Evolutionary conservation across 2,888 invertebrate species (phyloP), one percentile per base, ranked within the genome.

Genomic region (Perizoma affinitatum): DNA sequence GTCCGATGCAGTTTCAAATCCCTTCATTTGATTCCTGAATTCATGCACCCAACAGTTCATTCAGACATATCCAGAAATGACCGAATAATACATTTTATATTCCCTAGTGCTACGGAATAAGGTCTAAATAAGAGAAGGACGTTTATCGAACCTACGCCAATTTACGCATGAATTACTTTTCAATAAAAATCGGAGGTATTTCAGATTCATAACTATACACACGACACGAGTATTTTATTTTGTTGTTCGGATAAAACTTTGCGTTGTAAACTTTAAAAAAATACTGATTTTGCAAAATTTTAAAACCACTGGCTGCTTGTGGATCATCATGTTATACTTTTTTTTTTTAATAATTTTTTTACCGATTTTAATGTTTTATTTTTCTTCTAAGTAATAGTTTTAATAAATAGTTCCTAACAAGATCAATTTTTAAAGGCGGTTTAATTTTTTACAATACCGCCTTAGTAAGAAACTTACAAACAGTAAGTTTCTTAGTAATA

Each of bases 91-190:
- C 0, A 54, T 44, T 10, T n/a, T 9, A 9, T 47, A 46, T 4
- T 6, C 40, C 50, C 42, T 62, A 58, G 44, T 22, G 5, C 56
- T 47, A 54, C 9, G 43, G 9, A 3, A 41, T 48, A 63, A 53
- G 54, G 59, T 54, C 67, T 70, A 72, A 68, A 71, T 73, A 48
- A 47, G 54, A 53, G 49, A 11, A n/a, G 5, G 5, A 5, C n/a
- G 38, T 44, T 75, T 71, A 71, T 76, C 73, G 71, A 75, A 77
- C 82, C 80, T 78, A 70, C 74, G 78, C 80, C 80, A 81, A 81
- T 78, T 78, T 72, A 74, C 78, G 74, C 79, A 74, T 76, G 78
- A 74, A 73, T 78, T 76, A 71, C 67, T 76, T 76, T 78, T 73
- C 74, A 79, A 79, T 81, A 79, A 79, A 80, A 77, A 76, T 72